Base-by-base conservation (phyloP, 2,113 vertebrate genomes). In the Podocnemis expansa region DNA sequence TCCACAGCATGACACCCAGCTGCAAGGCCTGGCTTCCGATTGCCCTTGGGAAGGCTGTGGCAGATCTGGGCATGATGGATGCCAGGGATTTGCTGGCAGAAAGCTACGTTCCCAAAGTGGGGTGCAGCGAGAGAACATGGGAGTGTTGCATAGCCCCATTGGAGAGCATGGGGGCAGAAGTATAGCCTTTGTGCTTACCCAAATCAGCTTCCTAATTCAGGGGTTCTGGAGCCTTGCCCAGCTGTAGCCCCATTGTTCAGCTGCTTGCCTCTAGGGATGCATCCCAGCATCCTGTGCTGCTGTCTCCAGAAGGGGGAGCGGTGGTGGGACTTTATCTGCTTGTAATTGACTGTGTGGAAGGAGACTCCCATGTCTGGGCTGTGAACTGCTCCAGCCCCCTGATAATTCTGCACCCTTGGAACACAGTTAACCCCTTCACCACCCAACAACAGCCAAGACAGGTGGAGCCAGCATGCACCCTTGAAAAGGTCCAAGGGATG, bases 381-480 rank as follows among this genome's bases (percentile, higher is more conserved):
- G 52, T 0, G 13, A 43, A 75, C 41, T 22, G 27, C 29, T 58
- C 56, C 56, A 25, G 29, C 24, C 29, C 24, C 11, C 24, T 25
- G 56, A 5, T 25, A 58, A 10, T 27, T 58, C 27, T 58, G 70
- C 22, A 6, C 21, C 21, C 24, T 43, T 5, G 88, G 75, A 10
- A 9, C 0, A 0, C 45, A 41, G 49, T 38, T 47, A 19, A 55
- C 19, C 49, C 78, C 55, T 43, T 22, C 38, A 0, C 49, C 38
- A 27, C 76, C 0, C 0, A 10, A 3, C 0, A 0, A 0, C 0
- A 16, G 43, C 10, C 80, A 21, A 21, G 8, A 24, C 22, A 4
- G n/a, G 22, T 21, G 10, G 22, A 43, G 70, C 38, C 3, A 21
- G 6, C n/a, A 11, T 38, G 22, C 70, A 24, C 70, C 38, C 70